Percentiles rank a stretch among this genome's conserved stretches.
Evolutionary conservation across 2,797 vertebrate genomes (phyloP).

Genomic region (Selene dorsalis): DNA sequence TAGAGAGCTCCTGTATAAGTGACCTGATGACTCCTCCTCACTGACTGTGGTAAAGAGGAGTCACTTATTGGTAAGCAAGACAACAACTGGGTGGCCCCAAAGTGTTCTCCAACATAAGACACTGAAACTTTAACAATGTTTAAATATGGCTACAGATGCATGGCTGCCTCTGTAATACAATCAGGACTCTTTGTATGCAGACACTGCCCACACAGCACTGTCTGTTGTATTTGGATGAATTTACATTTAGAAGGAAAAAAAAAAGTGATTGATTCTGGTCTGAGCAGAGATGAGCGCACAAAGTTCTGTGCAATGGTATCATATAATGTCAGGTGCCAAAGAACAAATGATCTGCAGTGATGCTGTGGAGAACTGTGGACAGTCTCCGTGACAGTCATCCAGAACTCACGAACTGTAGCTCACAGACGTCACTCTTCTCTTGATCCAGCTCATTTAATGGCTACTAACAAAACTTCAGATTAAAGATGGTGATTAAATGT

Average conservation of each 20-base stretch:
- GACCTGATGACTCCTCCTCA: no score
- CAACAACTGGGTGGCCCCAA: neutral
- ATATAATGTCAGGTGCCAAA: no score
- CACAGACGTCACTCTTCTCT: neutral
- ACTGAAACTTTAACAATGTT: neutral
- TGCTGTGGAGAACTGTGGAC: no score
- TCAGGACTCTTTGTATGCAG: neutral
- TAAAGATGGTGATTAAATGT: neutral
- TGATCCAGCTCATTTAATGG: slow-evolving; percentile 6
- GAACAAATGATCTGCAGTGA: no score
- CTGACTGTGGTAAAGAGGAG: neutral
- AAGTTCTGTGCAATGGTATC: no score
- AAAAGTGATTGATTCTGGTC: no score
- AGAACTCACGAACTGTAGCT: neutral
- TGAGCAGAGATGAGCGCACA: no score
- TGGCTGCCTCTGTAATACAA: neutral
- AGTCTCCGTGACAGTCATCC: neutral
- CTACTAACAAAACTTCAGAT: slow-evolving; percentile 1
- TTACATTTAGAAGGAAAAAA: no score
- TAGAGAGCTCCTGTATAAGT: no score
- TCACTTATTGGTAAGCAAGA: neutral
- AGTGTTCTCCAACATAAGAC: neutral
- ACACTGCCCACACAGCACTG: no score
- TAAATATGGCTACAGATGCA: neutral
- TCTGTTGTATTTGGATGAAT: no score